A percentile compares a stretch with the other conserved stretches of the same genome.
Evolutionary conservation across 2,797 vertebrate species (phyloP).

Genomic region (Microctenopoma stevenorrisi): DNA sequence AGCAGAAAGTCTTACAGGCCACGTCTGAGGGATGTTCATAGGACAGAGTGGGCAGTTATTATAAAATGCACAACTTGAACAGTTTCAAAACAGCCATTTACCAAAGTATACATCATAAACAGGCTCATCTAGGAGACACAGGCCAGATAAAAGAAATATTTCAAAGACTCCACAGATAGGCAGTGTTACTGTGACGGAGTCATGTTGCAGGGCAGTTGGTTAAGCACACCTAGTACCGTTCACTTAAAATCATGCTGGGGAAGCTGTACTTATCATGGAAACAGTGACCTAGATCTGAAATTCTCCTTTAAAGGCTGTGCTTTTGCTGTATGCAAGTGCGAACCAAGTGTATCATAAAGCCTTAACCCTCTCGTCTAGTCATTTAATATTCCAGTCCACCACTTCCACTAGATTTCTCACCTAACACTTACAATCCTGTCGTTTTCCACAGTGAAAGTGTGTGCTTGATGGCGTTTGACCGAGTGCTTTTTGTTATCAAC

Average conservation of each 20-base stretch:
- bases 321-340: conserved; percentile 8
- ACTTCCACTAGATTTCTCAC: conserved; percentile 37
- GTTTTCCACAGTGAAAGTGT: conserved; percentile 35
- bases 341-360: conserved; percentile 22
- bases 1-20: conserved; percentile 1
- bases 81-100: conserved; percentile 6
- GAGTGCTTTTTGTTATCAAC: conserved; percentile 33
- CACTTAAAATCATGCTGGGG: not conserved
- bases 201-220: not conserved
- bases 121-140: not conserved
- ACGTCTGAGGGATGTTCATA: not conserved
- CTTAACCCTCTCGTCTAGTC: conserved; percentile 31
- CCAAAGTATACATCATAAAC: conserved; percentile 13
- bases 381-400: conserved; percentile 46
- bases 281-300: conserved; percentile 1
- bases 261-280: not conserved
- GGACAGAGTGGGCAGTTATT: conserved; percentile 13
- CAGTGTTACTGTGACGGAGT: not conserved
- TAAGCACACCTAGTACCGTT: not conserved
- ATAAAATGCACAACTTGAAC: conserved; percentile 13
- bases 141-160: conserved; percentile 9
- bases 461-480: conserved; percentile 33
- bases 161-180: conserved; percentile 11
- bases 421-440: conserved; percentile 32
- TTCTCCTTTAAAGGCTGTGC: conserved; percentile 3